Conservation (phyloP, 2,797 vertebrate species). For the Pseudocheirus occidentalis region DNA sequence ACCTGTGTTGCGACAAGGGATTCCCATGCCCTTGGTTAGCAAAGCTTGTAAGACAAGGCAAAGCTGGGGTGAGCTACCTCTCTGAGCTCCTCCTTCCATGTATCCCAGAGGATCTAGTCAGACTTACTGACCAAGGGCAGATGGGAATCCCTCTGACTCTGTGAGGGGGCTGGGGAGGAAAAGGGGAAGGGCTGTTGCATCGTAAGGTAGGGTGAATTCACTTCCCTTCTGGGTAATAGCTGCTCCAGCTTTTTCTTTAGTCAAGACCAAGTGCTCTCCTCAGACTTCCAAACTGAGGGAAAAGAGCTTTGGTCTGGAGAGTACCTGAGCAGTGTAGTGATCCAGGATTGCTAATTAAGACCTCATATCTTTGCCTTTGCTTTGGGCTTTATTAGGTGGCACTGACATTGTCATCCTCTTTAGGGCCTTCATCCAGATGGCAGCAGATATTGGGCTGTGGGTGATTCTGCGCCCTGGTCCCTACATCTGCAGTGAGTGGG, state of each 20-base stretch:
- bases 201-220: background rate
- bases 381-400: background rate
- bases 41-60: background rate
- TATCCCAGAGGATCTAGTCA: background rate
- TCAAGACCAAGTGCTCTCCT: background rate
- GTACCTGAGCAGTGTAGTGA: background rate
- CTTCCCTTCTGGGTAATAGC: background rate
- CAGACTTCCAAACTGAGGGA: background rate
- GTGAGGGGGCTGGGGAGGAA: background rate
- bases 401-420: constrained; percentile 62
- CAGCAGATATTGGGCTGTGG: constrained; percentile 92
- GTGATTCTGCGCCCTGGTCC: constrained; percentile 96
- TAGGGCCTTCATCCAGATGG: constrained; percentile 91
- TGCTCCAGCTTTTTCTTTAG: background rate
- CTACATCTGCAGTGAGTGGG: constrained; percentile 86
- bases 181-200: background rate
- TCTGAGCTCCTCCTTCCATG: background rate
- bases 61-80: background rate
- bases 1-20: background rate
- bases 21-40: background rate
- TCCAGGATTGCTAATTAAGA: accelerated
- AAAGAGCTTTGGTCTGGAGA: background rate
- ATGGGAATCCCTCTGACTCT: background rate
- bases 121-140: background rate
- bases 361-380: too few species aligned